Conservation (phyloP, 2,797 vertebrate genomes). For the Sebastes wilsoni region DNA sequence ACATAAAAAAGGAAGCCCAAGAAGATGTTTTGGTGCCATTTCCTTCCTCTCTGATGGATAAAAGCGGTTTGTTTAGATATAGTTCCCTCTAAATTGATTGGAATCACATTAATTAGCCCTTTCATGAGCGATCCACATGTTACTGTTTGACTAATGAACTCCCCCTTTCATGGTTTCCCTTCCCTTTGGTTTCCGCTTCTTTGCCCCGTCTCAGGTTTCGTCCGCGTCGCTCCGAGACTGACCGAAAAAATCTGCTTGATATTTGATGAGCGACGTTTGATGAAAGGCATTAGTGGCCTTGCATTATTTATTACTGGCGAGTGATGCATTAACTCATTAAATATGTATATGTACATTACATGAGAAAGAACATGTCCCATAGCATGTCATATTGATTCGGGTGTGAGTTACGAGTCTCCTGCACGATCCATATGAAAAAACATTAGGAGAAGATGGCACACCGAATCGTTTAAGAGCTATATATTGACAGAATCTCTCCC, state of each 20-base stretch:
- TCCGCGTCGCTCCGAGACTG: constrained; percentile 39
- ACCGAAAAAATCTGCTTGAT: constrained; percentile 75
- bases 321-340: constrained; percentile 82
- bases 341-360: constrained; percentile 81
- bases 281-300: constrained; percentile 74
- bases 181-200: constrained; percentile 33
- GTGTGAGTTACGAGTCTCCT: constrained; percentile 70
- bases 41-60: constrained; percentile 57
- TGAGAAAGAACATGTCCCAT: constrained; percentile 75
- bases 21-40: constrained; percentile 57
- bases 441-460: constrained; percentile 62
- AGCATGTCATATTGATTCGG: constrained; percentile 80
- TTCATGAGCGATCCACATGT: constrained; percentile 69
- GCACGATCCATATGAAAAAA: constrained; percentile 68
- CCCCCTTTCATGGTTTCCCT: constrained; percentile 51
- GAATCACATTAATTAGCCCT: constrained; percentile 71
- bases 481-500: constrained; percentile 50
- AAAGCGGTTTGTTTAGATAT: constrained; percentile 64
- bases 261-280: constrained; percentile 79
- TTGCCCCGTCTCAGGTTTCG: constrained; percentile 58
- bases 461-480: constrained; percentile 62
- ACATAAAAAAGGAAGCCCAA: constrained; percentile 57
- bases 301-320: constrained; percentile 78
- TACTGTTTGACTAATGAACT: constrained; percentile 67
- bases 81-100: constrained; percentile 56